phyloP scores from a whole-genome alignment of 2,797 vertebrate species.

The Rhyacichthys aspro region DNA sequence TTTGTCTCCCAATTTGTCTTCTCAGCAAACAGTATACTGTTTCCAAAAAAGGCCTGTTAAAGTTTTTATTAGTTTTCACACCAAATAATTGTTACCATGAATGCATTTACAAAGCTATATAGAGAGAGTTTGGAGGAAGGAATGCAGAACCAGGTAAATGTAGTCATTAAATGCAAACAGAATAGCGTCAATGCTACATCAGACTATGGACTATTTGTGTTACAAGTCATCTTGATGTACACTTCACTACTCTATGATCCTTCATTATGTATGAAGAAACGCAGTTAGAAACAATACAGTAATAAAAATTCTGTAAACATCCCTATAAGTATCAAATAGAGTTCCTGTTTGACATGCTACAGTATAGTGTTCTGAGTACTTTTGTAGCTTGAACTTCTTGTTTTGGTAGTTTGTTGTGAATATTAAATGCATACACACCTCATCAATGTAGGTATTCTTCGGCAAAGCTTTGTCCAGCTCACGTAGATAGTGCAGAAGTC shows the following conservation, averaged over 20 bases:
- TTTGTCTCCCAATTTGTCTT: neutral
- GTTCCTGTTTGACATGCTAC: too few relatives aligned
- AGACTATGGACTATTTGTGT: too few relatives aligned
- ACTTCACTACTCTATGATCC: too few relatives aligned
- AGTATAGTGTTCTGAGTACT: too few relatives aligned
- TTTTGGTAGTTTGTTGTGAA: neutral
- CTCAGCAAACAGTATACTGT: neutral
- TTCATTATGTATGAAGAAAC: too few relatives aligned
- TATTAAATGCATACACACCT: constrained; percentile 65
- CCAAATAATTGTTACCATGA: constrained; percentile 3
- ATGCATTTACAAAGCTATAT: neutral
- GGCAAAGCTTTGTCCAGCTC: constrained; percentile 59
- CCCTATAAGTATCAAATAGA: too few relatives aligned
- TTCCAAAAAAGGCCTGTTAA: neutral
- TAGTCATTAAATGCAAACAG: neutral
- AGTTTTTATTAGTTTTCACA: neutral
- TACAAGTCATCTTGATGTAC: too few relatives aligned
- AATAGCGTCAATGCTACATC: too few relatives aligned
- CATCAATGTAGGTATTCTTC: constrained; percentile 66
- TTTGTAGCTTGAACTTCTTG: too few relatives aligned
- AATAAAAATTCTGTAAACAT: too few relatives aligned
- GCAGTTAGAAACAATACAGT: too few relatives aligned
- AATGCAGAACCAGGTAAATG: neutral
- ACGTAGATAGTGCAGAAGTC: constrained; percentile 71
- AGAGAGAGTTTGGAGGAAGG: neutral